A percentile compares a stretch with the other conserved stretches of the same genome.
Evolutionary conservation across 2,113 vertebrate species (phyloP).

Genomic region (Paramisgurnus dabryanus): DNA sequence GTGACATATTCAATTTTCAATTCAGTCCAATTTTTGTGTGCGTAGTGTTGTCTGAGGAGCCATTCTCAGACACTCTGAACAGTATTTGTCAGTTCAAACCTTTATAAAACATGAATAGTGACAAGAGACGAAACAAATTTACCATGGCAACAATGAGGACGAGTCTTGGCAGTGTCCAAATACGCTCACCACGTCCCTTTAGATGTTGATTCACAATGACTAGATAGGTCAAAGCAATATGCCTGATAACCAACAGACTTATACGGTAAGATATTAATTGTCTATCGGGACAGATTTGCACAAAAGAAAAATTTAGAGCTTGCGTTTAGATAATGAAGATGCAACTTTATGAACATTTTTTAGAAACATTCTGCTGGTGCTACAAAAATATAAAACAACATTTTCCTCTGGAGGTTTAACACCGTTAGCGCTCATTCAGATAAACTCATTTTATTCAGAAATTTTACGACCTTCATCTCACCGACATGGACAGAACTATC

Average conservation of each 20-base stretch:
- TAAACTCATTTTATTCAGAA: background rate
- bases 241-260: background rate
- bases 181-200: background rate
- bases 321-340: background rate
- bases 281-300: background rate
- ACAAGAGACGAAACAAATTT: slow-evolving; percentile 11
- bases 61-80: slow-evolving; percentile 34
- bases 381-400: background rate
- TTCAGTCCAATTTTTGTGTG: slow-evolving; percentile 13
- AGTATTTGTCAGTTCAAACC: slow-evolving; percentile 29
- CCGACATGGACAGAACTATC: background rate
- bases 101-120: slow-evolving; percentile 34
- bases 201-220: background rate
- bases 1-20: slow-evolving; percentile 51
- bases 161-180: slow-evolving; percentile 15
- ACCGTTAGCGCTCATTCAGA: too few species aligned
- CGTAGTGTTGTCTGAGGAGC: slow-evolving; percentile 28
- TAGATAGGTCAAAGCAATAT: slow-evolving; percentile 24
- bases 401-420: too few species aligned
- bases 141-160: slow-evolving; percentile 22
- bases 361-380: background rate
- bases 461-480: background rate
- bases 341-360: background rate
- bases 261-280: background rate
- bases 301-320: background rate